Base-by-base conservation (phyloP, 2,797 vertebrate species). In the Falco peregrinus region DNA sequence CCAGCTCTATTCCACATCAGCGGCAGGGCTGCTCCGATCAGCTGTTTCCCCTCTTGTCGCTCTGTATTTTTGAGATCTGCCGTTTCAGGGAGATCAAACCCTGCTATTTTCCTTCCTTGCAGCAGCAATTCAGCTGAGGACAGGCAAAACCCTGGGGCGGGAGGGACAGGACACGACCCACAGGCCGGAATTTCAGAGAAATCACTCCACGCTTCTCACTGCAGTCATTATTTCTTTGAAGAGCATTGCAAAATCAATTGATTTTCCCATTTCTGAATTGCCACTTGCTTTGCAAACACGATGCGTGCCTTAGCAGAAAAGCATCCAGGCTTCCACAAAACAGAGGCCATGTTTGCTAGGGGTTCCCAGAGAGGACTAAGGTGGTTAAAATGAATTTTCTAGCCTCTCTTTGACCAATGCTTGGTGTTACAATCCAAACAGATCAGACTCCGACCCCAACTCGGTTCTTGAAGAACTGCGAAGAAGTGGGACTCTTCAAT, bases 381-480 rank as follows among this genome's bases (percentile, higher is more conserved):
- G 17, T 13, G 89, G 16, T 76, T 20, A 1, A 68, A n/a, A 43
- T 4, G 15, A 4, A 5, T 13, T 25, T 43, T 47, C 11, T 18
- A 33, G 8, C 39, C 89, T 89, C 24, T 59, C 82, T 92, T 79
- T 96, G 57, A 95, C 84, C 28, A 1, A 1, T 60, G 45, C 26
- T 68, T 31, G 16, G 16, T 67, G 21, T 84, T 89, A 3, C n/a
- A 6, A 35, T 74, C 87, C 8, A 9, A 56, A 89, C 98, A 99
- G 99, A 99, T 97, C 99, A 99, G 96, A 99, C 99, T 3, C 99
- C 99, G 18, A 99, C 99, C 59, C 99, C 99, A 4, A 99, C 99
- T 16, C 99, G 99, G 64, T 99, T 99, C 97, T 96, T 99, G 96
- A 99, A 99, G 98, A 99, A 99, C 98, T 99, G 99, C 84, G 99